These are phyloP conservation scores for Emydura subglobosa DNA, from an alignment of 2,113 vertebrate genomes.

Conservation along the genomic window DNA sequence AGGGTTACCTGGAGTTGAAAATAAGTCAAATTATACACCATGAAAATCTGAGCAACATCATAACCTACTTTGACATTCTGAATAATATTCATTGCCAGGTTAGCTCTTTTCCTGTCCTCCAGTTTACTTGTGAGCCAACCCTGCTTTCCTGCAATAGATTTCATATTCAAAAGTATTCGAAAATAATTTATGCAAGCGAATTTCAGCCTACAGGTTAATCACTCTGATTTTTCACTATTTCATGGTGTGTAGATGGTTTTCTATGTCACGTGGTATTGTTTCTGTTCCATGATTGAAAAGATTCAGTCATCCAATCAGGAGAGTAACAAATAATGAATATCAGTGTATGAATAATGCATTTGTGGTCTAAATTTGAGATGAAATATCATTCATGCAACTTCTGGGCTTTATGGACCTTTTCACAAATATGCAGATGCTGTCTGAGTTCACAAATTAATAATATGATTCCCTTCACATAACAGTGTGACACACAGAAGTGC, in stretches of 20 bases:
- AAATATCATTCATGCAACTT: neutral
- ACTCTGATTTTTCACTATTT: neutral
- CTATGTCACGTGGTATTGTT: neutral
- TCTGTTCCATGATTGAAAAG: neutral
- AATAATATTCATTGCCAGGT: neutral
- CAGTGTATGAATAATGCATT: neutral
- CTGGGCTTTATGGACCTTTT: neutral
- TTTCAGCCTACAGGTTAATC: neutral
- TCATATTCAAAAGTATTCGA: neutral
- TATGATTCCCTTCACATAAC: neutral
- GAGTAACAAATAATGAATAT: neutral
- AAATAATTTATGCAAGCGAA: slow-evolving; percentile 14
- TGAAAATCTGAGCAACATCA: neutral
- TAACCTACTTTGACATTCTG: neutral
- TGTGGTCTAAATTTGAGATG: neutral
- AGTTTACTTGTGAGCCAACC: neutral
- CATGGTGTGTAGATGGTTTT: neutral
- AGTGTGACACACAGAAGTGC: neutral
- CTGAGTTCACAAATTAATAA: neutral
- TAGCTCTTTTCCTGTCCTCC: neutral
- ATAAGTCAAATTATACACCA: neutral
- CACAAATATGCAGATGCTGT: neutral
- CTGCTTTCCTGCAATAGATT: neutral
- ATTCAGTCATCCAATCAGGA: neutral
- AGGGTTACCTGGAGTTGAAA: neutral